Conservation (phyloP, 2,113 vertebrate genomes). For the Oophaga pumilio region DNA sequence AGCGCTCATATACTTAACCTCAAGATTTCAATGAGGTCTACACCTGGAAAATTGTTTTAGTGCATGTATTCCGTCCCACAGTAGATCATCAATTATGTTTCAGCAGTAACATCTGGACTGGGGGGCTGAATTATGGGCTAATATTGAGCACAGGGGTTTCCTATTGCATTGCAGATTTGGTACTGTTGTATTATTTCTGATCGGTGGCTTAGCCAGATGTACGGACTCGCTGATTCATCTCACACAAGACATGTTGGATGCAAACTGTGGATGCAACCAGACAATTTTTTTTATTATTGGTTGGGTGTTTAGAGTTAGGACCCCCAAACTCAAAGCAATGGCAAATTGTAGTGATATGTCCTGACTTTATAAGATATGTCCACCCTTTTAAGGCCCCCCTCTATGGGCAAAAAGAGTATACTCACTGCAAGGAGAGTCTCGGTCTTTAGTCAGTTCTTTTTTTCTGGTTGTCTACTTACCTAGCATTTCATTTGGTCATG, state of each 20-base stretch:
- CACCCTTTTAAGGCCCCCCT: too few relatives aligned
- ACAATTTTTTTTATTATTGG: too few relatives aligned
- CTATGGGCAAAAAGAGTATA: too few relatives aligned
- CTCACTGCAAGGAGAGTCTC: too few relatives aligned
- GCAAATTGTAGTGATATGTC: too few relatives aligned
- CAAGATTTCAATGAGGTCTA: constrained; percentile 68
- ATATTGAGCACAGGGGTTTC: constrained; percentile 79
- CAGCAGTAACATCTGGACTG: constrained; percentile 78
- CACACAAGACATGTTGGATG: not conserved
- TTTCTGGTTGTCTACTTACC: too few relatives aligned
- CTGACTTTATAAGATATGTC: too few relatives aligned
- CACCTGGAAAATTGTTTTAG: constrained; percentile 67
- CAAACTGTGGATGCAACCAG: not conserved
- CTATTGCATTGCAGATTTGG: constrained; percentile 78
- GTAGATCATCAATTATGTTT: constrained; percentile 82
- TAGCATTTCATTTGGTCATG: too few relatives aligned
- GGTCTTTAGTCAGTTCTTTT: too few relatives aligned
- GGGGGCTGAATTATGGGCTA: constrained; percentile 79
- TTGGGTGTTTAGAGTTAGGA: too few relatives aligned
- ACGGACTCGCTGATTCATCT: not conserved
- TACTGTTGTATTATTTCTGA: constrained; percentile 68
- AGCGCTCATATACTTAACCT: constrained; percentile 57
- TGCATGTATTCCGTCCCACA: constrained; percentile 73
- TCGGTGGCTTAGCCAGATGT: not conserved
- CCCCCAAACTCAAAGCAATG: too few relatives aligned